A percentile compares a stretch with the other conserved stretches of the same genome.
These are phyloP conservation scores for Melanotaenia nigrans DNA, from an alignment of 2,797 vertebrate genomes.

Conservation along the genomic window DNA sequence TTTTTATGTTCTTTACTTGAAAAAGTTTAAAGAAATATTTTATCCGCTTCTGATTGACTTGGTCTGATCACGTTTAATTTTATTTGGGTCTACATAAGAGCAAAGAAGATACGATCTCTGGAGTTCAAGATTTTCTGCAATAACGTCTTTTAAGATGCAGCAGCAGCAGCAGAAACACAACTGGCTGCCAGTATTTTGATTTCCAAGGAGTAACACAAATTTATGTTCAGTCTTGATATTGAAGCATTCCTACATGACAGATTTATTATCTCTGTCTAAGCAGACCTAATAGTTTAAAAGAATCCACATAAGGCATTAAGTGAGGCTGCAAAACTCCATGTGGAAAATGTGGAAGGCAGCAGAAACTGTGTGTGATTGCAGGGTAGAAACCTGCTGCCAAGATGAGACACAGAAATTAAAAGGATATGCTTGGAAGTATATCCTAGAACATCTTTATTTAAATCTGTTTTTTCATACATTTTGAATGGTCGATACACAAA, in stretches of 20 bases:
- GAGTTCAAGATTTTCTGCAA: conserved; percentile 13
- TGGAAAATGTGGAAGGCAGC: conserved; percentile 36
- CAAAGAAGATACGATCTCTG: conserved; percentile 7
- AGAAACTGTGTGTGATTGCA: conserved; percentile 4
- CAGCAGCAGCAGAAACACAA: conserved; percentile 6
- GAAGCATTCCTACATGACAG: conserved; percentile 71
- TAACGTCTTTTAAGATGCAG: conserved; percentile 16
- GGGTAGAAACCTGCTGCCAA: conserved; percentile 4
- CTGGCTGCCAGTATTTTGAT: conserved; percentile 31
- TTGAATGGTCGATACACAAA: no score
- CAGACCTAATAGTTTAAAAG: conserved; percentile 59
- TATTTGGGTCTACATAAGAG: conserved; percentile 26
- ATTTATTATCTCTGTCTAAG: conserved; percentile 73
- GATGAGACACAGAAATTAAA: conserved; percentile 13
- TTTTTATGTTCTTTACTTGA: not conserved
- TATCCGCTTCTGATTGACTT: conserved; percentile 7
- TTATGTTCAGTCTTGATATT: conserved; percentile 58
- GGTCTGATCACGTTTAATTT: not conserved
- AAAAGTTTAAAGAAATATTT: not conserved
- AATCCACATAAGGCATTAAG: conserved; percentile 51
- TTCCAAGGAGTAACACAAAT: conserved; percentile 60
- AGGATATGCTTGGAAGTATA: not conserved
- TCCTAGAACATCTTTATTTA: not conserved
- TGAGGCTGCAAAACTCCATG: conserved; percentile 39
- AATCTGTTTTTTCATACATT: not conserved